Conservation (phyloP, 2,888 invertebrate species). For the Drosophila formosana region DNA sequence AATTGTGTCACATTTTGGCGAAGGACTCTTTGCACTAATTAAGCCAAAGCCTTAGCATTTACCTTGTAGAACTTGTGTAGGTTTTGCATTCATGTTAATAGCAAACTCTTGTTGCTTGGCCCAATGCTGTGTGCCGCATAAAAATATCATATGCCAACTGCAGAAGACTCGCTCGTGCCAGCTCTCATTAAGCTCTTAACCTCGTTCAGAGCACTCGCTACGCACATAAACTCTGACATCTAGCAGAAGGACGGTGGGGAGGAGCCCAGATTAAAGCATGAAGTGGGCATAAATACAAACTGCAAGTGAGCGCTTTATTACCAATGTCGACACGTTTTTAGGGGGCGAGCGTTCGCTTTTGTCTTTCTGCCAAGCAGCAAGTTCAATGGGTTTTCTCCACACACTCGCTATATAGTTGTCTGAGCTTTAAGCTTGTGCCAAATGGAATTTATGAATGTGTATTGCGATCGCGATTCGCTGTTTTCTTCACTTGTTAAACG, state of each 20-base stretch:
- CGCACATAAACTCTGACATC: slow-evolving; percentile 9
- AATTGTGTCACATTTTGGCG: slow-evolving; percentile 61
- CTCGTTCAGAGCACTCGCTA: slow-evolving; percentile 55
- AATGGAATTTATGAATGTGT: slow-evolving; percentile 58
- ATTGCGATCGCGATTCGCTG: slow-evolving; percentile 38
- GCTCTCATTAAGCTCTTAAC: slow-evolving; percentile 78
- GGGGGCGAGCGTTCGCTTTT: slow-evolving; percentile 23
- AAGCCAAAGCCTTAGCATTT: slow-evolving; percentile 78
- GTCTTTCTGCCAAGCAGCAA: slow-evolving; percentile 38
- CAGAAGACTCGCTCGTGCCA: slow-evolving; percentile 40
- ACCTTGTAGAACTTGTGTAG: slow-evolving; percentile 58
- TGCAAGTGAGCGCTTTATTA: slow-evolving; percentile 77
- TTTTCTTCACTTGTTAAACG: slow-evolving; percentile 4
- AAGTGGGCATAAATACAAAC: slow-evolving; percentile 42
- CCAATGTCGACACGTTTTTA: slow-evolving; percentile 71
- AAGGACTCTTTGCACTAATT: slow-evolving; percentile 64
- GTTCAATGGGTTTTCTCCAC: slow-evolving; percentile 44
- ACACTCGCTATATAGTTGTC: slow-evolving; percentile 11
- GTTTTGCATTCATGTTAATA: slow-evolving; percentile 62
- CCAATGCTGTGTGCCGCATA: slow-evolving; percentile 59
- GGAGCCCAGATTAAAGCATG: neutral
- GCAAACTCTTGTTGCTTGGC: slow-evolving; percentile 64
- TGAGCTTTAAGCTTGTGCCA: slow-evolving; percentile 42
- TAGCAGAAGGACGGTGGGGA: neutral
- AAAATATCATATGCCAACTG: slow-evolving; percentile 79